Evolutionary conservation across 2,113 vertebrate genomes (phyloP).

Genomic region (Leucopsar rothschildi): DNA sequence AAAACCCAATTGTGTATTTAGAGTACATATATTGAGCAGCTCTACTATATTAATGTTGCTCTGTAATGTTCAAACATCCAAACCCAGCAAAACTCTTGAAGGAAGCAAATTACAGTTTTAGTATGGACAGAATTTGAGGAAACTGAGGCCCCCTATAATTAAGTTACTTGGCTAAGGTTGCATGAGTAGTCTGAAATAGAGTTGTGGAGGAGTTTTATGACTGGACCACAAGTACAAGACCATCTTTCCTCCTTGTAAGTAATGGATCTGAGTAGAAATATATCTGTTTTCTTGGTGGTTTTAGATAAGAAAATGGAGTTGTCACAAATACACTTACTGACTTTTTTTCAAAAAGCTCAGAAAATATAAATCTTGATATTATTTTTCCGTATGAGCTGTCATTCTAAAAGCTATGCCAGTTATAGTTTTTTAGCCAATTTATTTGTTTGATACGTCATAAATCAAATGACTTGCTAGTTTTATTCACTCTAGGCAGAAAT

Average conservation of each 20-base stretch:
- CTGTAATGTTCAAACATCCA: background rate
- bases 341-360: background rate
- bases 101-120: background rate
- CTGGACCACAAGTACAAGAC: background rate
- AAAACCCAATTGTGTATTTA: fast-evolving
- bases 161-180: background rate
- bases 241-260: background rate
- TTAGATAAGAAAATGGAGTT: background rate
- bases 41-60: background rate
- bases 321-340: background rate
- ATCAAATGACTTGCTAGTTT: background rate
- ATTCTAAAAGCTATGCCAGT: background rate
- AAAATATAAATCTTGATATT: background rate
- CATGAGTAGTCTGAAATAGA: background rate
- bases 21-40: background rate
- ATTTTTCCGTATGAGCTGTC: background rate
- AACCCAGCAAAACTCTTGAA: background rate
- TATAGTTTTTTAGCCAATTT: background rate
- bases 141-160: background rate
- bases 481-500: background rate
- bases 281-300: background rate
- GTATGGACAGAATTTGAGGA: background rate
- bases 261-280: background rate
- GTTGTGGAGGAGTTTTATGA: background rate
- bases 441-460: background rate